Conservation (phyloP, 2,888 invertebrate species). For the Harmothoe impar region DNA sequence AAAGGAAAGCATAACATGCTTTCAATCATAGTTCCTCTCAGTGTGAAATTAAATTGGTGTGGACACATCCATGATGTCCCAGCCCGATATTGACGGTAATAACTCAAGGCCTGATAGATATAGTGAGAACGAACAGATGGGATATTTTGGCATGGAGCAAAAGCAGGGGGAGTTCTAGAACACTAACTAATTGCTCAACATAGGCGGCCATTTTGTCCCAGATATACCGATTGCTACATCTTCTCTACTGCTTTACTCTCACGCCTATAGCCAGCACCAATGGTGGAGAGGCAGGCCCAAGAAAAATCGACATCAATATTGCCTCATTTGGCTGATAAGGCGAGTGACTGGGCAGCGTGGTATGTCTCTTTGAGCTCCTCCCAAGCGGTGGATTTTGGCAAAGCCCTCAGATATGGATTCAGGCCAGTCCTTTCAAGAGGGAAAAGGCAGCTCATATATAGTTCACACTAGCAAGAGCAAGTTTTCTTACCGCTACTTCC, state of each 20-base stretch:
- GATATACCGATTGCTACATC: no score
- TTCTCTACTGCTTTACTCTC: background rate
- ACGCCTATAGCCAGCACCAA: background rate
- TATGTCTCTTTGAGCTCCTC: background rate
- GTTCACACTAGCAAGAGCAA: no score
- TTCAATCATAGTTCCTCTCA: background rate
- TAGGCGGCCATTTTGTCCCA: no score
- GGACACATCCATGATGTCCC: background rate
- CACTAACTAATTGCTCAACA: no score
- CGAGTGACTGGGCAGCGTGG: background rate
- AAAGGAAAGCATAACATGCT: background rate
- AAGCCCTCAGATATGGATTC: no score
- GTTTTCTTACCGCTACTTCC: no score
- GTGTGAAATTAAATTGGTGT: constrained; percentile 20
- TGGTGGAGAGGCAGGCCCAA: background rate
- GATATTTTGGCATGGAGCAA: background rate
- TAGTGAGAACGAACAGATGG: background rate
- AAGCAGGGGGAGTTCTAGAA: no score
- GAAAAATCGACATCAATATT: background rate
- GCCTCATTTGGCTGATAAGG: background rate
- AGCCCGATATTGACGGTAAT: background rate
- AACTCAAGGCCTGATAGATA: background rate
- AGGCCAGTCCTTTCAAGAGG: no score
- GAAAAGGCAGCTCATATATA: no score
- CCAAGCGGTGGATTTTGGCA: background rate